Evolutionary conservation across 2,888 invertebrate genomes (phyloP), one percentile per base, ranked within the genome.

Genomic region (Lymantria monacha): DNA sequence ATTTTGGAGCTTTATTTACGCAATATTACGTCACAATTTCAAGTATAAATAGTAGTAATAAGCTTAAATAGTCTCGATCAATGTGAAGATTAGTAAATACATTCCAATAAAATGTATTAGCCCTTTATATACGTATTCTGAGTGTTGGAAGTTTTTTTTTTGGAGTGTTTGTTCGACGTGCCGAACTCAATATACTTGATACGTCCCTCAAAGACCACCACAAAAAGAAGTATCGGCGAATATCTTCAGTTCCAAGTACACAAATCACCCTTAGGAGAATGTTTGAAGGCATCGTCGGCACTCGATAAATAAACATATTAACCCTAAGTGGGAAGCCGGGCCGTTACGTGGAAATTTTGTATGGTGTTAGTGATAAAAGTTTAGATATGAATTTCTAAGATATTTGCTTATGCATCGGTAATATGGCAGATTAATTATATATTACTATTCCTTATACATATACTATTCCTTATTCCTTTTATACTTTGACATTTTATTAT

Each of bases 281-380:
- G 49, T 67, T 59, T 56, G 59, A 57, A 61, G 57, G 60, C 58
- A 58, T 54, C 62, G 50, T 52, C 50, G 66, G 65, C 61, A 57
- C 67, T 72, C 63, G 70, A 80, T 83, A 86, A 86, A 86, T 87
- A 87, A 87, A 84, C 84, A 85, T 86, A 87, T 87, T 86, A 86
- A 79, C 78, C 71, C 70, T 79, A 80, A 85, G 84, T 81, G 83
- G 79, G 69, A 75, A 72, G 72, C 54, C 49, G 49, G 51, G 72
- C 64, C 70, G 63, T 69, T 59, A 68, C 71, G 75, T 71, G 77
- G 71, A 71, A 68, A 66, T 51, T 61, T 31, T 30, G n/a, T 30
- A 0, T 49, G 56, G 59, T 14, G 0, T 48, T 63, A 72, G 63
- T 43, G 1, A 70, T 38, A 63, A 66, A 59, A 12, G 3, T 1